These are phyloP conservation scores for Acanthurus leucopareius DNA, from an alignment of 2,797 vertebrate species.

Conservation along the genomic window DNA sequence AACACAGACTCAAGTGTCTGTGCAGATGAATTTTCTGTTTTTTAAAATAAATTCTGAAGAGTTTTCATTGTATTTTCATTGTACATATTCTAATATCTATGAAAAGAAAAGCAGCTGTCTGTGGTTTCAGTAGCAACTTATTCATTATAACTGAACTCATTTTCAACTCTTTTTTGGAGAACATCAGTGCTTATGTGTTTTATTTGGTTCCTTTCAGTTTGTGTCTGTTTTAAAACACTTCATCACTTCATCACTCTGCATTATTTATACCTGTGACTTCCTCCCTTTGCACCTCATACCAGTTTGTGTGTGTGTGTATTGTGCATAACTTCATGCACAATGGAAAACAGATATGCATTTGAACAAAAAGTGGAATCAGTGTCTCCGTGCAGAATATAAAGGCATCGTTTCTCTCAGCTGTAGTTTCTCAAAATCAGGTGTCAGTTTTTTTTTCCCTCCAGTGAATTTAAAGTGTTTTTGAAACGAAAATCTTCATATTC, in stretches of 20 bases:
- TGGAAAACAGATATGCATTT: not conserved
- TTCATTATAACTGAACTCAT: too few species aligned
- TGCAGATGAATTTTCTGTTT: too few species aligned
- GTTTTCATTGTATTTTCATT: too few species aligned
- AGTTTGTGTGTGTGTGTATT: not conserved
- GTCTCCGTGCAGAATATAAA: not conserved
- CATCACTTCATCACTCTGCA: not conserved
- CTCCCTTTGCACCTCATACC: not conserved
- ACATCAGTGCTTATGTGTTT: too few species aligned
- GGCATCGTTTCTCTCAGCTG: not conserved
- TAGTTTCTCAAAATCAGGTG: not conserved
- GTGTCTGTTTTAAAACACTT: not conserved
- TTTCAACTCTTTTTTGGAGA: too few species aligned
- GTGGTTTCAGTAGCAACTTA: too few species aligned
- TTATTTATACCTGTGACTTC: conserved; percentile 2
- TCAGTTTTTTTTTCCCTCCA: not conserved
- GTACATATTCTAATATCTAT: too few species aligned
- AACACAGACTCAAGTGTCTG: too few species aligned
- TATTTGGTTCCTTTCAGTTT: too few species aligned
- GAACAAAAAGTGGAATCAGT: not conserved
- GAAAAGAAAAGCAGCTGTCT: too few species aligned
- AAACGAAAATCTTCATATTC: conserved; percentile 1
- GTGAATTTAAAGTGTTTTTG: not conserved
- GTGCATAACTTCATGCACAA: too few species aligned
- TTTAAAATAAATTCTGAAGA: too few species aligned